Conservation (phyloP, 2,888 invertebrate genomes). For the Xylota segnis region DNA sequence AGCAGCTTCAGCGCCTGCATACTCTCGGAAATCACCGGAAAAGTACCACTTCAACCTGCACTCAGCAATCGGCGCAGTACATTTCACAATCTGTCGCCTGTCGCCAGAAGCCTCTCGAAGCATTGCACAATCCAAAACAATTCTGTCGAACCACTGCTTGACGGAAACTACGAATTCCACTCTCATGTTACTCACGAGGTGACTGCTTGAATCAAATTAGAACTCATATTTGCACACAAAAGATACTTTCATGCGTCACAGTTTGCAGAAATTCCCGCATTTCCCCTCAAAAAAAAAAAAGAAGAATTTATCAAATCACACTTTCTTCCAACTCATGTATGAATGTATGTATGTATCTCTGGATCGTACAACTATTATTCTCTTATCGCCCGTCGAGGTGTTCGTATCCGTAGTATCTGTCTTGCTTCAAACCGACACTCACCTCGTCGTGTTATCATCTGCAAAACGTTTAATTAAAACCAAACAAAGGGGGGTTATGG, state of each 20-base stretch:
- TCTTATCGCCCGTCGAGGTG: constrained; percentile 48
- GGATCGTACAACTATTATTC: constrained; percentile 38
- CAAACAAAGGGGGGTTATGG: constrained; percentile 27
- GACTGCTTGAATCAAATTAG: neutral
- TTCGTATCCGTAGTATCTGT: constrained; percentile 43
- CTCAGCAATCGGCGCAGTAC: too few species aligned
- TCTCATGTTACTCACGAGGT: constrained; percentile 34
- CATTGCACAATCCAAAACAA: too few species aligned
- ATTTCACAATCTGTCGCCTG: too few species aligned
- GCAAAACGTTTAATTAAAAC: constrained; percentile 41
- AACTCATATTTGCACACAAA: constrained; percentile 8
- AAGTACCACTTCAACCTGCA: too few species aligned
- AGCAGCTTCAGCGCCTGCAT: too few species aligned
- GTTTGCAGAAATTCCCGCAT: neutral
- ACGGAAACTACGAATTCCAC: constrained; percentile 12
- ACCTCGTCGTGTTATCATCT: constrained; percentile 40
- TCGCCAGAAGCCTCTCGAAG: too few species aligned
- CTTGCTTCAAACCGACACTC: constrained; percentile 42
- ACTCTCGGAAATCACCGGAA: too few species aligned
- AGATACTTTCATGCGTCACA: constrained; percentile 6
- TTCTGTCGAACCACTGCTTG: too few species aligned
- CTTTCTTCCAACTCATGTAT: neutral
- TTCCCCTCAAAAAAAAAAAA: neutral
- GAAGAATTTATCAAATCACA: neutral
- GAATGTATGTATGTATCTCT: neutral